phyloP scores from a whole-genome alignment of 2,113 vertebrate genomes.

The Brienomyrus brachyistius region DNA sequence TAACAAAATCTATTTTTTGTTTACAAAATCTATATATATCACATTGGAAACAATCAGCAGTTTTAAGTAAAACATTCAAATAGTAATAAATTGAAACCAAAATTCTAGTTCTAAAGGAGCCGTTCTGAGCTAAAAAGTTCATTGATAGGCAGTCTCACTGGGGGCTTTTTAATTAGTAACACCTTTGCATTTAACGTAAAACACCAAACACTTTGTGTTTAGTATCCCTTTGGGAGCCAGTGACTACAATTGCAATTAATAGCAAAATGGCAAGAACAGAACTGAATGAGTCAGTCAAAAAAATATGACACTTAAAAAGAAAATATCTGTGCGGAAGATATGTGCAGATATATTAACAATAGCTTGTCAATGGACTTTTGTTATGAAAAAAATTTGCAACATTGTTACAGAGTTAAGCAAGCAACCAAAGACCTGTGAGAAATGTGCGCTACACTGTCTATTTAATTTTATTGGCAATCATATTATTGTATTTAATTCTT shows the following conservation, averaged over 20 bases:
- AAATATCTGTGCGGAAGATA: not conserved
- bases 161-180: not conserved
- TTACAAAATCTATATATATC: not conserved
- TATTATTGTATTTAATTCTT: conserved; percentile 16
- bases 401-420: not conserved
- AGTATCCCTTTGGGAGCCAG: not conserved
- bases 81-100: not conserved
- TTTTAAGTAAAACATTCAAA: not conserved
- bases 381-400: not conserved
- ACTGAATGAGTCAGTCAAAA: not conserved
- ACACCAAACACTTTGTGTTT: not conserved
- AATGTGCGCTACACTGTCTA: not conserved
- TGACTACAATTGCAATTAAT: not conserved
- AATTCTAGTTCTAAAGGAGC: not conserved
- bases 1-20: not conserved
- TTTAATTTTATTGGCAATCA: too few relatives aligned
- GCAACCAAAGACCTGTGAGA: not conserved
- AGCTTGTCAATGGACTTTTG: not conserved
- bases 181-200: not conserved
- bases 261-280: not conserved
- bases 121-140: not conserved
- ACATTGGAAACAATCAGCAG: not conserved
- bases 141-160: not conserved
- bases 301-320: not conserved
- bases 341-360: not conserved